Conservation (phyloP, 2,888 invertebrate genomes). For the Caenorhabditis uteleia region DNA sequence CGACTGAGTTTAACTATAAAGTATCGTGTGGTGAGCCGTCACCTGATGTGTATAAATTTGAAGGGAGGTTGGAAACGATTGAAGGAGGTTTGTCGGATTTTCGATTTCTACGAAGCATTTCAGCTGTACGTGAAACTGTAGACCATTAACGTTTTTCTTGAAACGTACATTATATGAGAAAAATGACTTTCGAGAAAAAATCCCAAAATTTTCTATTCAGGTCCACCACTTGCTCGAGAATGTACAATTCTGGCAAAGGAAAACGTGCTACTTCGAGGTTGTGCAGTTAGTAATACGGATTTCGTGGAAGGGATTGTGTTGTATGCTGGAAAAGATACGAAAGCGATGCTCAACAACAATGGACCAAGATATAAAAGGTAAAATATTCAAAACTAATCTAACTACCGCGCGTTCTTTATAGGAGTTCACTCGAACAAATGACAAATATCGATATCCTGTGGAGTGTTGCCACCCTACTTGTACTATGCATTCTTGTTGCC, state of each 20-base stretch:
- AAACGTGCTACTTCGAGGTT: conserved; percentile 89
- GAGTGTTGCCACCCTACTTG: conserved; percentile 79
- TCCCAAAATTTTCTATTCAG: conserved; percentile 7
- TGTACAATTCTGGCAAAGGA: conserved; percentile 72
- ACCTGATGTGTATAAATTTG: conserved; percentile 92
- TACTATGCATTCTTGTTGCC: conserved; percentile 88
- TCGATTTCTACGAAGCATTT: too few relatives aligned
- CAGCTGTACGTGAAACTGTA: too few relatives aligned
- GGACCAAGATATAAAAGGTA: conserved; percentile 89
- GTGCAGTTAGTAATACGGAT: conserved; percentile 92
- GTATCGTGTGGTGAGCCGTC: conserved; percentile 84
- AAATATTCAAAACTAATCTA: too few relatives aligned
- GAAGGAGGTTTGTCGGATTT: conserved; percentile 76
- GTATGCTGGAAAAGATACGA: conserved; percentile 90
- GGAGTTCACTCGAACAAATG: conserved; percentile 50
- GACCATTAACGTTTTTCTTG: too few relatives aligned
- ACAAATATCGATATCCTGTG: conserved; percentile 74
- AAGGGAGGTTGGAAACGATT: conserved; percentile 75
- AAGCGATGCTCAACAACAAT: conserved; percentile 95
- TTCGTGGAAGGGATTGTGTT: conserved; percentile 94
- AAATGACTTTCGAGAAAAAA: neutral
- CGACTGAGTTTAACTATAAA: conserved; percentile 48
- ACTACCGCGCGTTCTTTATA: too few relatives aligned
- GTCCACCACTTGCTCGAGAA: conserved; percentile 77
- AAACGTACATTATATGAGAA: too few relatives aligned